Base-by-base conservation (phyloP, 37 sponge, comb jelly and placozoan genomes). In the Lycopodina hypogea region DNA sequence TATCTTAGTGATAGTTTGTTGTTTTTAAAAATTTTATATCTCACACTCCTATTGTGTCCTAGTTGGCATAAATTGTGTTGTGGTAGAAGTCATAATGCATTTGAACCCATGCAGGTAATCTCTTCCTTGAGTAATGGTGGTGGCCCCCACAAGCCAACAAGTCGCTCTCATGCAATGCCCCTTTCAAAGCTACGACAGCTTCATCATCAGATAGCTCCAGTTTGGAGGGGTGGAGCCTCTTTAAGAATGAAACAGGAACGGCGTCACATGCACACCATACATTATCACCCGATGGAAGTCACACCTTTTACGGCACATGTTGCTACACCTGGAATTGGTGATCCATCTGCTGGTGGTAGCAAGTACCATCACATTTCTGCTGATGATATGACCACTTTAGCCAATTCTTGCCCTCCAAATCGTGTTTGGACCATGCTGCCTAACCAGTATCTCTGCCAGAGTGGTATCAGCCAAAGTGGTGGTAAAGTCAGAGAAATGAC, bases 391-490 rank as follows among this genome's bases (percentile, higher is more conserved):
- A 74, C 69, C 55, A 71, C 76, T 40, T n/a, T 52, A 14, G 40
- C 79, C 55, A 84, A 78, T 21, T 58, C 80, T 30, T 79, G 74
- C 26, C 75, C 80, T 19, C 86, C 84, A 0, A 55, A 56, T 38
- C 84, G 76, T 77, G 68, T 76, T 56, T 58, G 77, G 0, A 69
- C 52, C 59, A 55, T 86, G 75, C 66, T 79, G 26, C 56, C 73
- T 36, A 65, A 55, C 30, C 78, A 86, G 30, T 52, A 74, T 33
- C 76, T 59, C 41, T 61, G 59, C 28, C 61, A 58, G 61, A 15
- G 42, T 15, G 69, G 42, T 42, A 75, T 69, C 68, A 75, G 66
- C 48, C 34, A 1, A 19, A 70, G 42, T 56, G 75, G 75, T 58
- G 65, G 75, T 62, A 34, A 3, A 19, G 21, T 8, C 14, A 29